Conservation (phyloP, 2,888 invertebrate species). For the Hermaeophaga mercurialis region DNA sequence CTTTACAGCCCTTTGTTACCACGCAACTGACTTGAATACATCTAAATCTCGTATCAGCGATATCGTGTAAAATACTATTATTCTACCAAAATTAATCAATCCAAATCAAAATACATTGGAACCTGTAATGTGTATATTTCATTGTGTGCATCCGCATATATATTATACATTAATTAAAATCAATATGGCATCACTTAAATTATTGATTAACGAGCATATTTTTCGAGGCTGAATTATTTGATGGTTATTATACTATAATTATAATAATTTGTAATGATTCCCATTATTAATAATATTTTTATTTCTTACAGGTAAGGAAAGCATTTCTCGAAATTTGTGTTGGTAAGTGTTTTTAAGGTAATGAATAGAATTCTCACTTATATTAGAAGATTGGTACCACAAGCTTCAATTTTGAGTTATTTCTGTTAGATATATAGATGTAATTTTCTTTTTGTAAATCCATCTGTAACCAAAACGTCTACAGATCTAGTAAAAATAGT, state of each 20-base stretch:
- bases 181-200: conserved; percentile 20
- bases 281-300: conserved; percentile 5
- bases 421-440: no score
- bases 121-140: conserved; percentile 16
- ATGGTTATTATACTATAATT: conserved; percentile 3
- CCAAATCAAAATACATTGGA: conserved; percentile 28
- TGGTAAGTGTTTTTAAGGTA: not conserved
- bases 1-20: no score
- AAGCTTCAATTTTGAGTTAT: no score
- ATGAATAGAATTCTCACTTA: no score
- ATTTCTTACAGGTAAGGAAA: conserved; percentile 21
- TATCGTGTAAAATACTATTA: conserved; percentile 21
- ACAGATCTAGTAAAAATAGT: no score
- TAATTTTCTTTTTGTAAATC: no score
- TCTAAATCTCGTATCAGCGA: conserved; percentile 12
- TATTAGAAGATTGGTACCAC: no score
- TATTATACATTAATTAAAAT: conserved; percentile 18
- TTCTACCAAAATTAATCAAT: conserved; percentile 29
- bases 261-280: not conserved
- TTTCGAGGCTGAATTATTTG: conserved; percentile 4
- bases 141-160: conserved; percentile 19
- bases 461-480: no score
- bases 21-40: conserved; percentile 13
- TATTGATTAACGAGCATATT: conserved; percentile 24
- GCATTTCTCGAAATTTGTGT: not conserved